A percentile compares a stretch with the other conserved stretches of the same genome.
These are phyloP conservation scores for Heteractis magnifica DNA, from an alignment of 92 coral and sea anemone species.

Conservation along the genomic window DNA sequence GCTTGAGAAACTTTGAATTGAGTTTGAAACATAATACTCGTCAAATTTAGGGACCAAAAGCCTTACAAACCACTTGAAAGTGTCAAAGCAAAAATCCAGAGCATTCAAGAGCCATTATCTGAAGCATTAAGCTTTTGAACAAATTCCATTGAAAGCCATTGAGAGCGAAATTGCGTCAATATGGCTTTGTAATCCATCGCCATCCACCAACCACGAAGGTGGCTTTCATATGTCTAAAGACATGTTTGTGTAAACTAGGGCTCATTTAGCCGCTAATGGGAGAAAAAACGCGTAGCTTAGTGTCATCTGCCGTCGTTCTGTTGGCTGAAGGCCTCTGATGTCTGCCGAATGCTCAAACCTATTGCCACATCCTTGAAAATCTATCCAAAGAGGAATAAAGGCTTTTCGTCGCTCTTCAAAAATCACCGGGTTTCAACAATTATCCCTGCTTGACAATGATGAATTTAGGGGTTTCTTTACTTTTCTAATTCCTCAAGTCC, in stretches of 20 bases:
- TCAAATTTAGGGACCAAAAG: conserved; percentile 44
- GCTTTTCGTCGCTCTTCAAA: conserved; percentile 16
- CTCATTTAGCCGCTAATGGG: conserved; percentile 50
- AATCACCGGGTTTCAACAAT: conserved; percentile 2
- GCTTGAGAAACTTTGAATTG: conserved; percentile 15
- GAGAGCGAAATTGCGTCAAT: conserved; percentile 39
- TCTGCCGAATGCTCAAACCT: neutral
- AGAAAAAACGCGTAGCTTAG: conserved; percentile 27
- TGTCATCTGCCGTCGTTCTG: conserved; percentile 44
- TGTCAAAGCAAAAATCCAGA: conserved; percentile 75
- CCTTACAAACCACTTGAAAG: conserved; percentile 65
- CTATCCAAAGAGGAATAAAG: neutral
- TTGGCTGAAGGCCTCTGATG: conserved; percentile 20
- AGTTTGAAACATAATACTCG: conserved; percentile 57
- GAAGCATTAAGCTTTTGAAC: conserved; percentile 45
- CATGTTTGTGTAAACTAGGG: conserved; percentile 45
- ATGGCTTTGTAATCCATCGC: conserved; percentile 21
- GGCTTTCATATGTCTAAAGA: conserved; percentile 26
- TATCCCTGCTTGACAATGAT: neutral
- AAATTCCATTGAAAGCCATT: conserved; percentile 47
- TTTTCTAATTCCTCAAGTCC: neutral
- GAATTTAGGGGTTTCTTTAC: neutral
- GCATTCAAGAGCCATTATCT: conserved; percentile 60
- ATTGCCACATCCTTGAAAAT: conserved; percentile 1
- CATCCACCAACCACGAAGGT: conserved; percentile 27